These are phyloP conservation scores for Cotesia typhae DNA, from an alignment of 1,140 invertebrate genomes.

Conservation along the genomic window DNA sequence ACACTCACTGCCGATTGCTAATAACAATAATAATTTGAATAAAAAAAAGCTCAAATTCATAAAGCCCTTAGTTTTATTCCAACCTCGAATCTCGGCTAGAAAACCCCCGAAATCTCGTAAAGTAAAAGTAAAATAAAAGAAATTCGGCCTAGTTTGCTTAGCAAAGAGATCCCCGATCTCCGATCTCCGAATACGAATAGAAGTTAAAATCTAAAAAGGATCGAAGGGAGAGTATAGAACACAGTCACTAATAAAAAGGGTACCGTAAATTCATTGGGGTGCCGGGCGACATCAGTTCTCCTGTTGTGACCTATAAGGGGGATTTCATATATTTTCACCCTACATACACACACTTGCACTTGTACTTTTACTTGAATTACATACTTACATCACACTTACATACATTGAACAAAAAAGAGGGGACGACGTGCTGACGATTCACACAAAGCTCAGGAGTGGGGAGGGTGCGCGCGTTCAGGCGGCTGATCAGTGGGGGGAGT, in stretches of 20 bases:
- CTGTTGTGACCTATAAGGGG: constrained; percentile 30
- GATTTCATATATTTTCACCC: not conserved
- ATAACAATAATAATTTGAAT: no score
- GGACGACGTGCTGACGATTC: not conserved
- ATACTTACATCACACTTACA: no score
- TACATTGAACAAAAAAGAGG: not conserved
- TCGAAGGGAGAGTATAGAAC: not conserved
- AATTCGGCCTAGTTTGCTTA: constrained; percentile 14
- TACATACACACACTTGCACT: not conserved
- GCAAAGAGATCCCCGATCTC: constrained; percentile 7
- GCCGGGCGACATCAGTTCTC: constrained; percentile 42
- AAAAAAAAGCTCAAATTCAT: no score
- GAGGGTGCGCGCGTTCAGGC: constrained; percentile 23
- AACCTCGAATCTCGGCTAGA: not conserved
- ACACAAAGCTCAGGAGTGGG: not conserved
- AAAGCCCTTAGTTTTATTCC: no score
- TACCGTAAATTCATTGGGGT: constrained; percentile 24
- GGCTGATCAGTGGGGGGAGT: constrained; percentile 35
- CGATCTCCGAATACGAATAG: not conserved
- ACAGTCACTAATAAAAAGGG: constrained; percentile 7
- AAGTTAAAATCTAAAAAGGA: not conserved
- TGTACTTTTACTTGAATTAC: no score
- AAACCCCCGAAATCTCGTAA: constrained; percentile 12
- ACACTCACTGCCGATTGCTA: no score
- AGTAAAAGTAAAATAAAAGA: not conserved